phyloP scores from a whole-genome alignment of 37 sponge, comb jelly and placozoan genomes.

The Hexactinellida sp. region DNA sequence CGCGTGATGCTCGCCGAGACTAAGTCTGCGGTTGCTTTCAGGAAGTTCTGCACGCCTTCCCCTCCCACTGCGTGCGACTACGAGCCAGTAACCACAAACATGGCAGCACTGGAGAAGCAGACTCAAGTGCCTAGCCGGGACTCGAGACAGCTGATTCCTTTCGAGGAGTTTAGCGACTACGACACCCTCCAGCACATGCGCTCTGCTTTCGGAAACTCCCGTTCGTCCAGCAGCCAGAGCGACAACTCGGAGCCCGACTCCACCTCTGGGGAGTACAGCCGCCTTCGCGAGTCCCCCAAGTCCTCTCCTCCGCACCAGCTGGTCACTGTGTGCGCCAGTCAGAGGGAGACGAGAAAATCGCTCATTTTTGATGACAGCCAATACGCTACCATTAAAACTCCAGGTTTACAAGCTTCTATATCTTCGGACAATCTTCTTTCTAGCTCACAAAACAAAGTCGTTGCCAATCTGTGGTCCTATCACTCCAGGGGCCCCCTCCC shows the following conservation, averaged over 20 bases:
- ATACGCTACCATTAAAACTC: not conserved
- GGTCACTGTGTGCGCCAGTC: not conserved
- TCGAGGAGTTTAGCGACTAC: not conserved
- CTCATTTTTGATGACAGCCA: not conserved
- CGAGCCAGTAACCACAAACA: not conserved
- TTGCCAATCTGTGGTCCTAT: not conserved
- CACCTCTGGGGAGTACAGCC: not conserved
- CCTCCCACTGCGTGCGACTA: not conserved
- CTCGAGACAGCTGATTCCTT: not conserved
- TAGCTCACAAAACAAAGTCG: not conserved
- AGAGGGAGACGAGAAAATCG: not conserved
- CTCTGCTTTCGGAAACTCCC: not conserved
- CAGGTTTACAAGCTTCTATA: not conserved
- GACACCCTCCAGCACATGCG: constrained; percentile 1
- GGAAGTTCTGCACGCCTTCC: not conserved
- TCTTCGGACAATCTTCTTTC: not conserved
- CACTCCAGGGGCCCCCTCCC: not conserved
- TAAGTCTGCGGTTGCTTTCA: not conserved
- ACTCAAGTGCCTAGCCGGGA: not conserved
- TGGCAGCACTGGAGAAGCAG: not conserved
- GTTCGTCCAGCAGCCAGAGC: constrained; percentile 3
- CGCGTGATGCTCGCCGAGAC: not conserved
- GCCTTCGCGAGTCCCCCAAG: not conserved
- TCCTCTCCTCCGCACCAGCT: not conserved
- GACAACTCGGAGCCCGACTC: not conserved